Evolutionary conservation across 2,888 invertebrate species (phyloP), one percentile per base, ranked within the genome.

Genomic region (Tenthredo distinguenda): DNA sequence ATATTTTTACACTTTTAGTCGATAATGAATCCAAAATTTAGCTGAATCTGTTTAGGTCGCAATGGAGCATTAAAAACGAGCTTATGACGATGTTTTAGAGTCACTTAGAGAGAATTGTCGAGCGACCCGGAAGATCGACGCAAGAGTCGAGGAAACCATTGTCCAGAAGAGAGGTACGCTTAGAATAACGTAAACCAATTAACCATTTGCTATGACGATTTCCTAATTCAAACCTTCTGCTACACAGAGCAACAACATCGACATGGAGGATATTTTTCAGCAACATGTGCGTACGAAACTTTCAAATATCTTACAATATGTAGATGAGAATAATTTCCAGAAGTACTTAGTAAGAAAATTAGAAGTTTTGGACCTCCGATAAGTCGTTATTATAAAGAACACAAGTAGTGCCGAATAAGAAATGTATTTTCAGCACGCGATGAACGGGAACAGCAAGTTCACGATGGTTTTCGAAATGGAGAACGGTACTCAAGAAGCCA

Each of bases 381-480:
- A 5, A 18, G 34, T 55, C 31, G 31, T 18, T 34, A 18, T 5
- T 18, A 55, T 26, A 18, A 31, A 55, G 18, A 43, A 68, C 31
- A 10, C 4, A 43, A 81, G 1, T 43, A 68, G 21, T 31, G 6
- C 31, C 71, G 40, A 58, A 34, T 50, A 58, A 37, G 4, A 34
- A 37, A 43, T 85, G 10, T 47, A 68, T 47, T 83, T 92, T 68
- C 91, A 93, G 89, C 83, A 83, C 43, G 92, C 93, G 83, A 87
- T 93, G 88, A 94, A 94, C 90, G 94, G 94, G 79, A 93, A 93
- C 2, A 96, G 96, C 81, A 95, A 97, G 62, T 98, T 98, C 93
- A 97, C 97, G 86, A 96, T 97, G 40, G 95, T 97, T n/a, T 98
- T 98, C 93, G 98, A 98, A 92, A 94, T 98, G 88, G 96, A 97